phyloP scores from a whole-genome alignment of 2,888 invertebrate species.

The Cephalotes varians region DNA sequence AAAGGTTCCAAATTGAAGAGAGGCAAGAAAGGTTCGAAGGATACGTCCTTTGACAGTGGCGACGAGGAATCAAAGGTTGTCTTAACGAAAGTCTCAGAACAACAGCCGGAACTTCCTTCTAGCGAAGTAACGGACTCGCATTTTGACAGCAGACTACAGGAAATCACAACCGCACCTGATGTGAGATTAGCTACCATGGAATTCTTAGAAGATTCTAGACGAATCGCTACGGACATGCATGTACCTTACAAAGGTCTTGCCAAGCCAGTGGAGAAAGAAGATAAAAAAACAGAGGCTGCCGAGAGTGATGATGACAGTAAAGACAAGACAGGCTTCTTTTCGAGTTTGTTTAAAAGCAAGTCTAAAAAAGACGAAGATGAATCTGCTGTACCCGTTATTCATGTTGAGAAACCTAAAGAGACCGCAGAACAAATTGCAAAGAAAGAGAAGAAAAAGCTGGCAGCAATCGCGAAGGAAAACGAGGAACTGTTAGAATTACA shows the following conservation, averaged over 20 bases:
- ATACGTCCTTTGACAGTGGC: constrained; percentile 82
- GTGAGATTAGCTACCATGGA: constrained; percentile 82
- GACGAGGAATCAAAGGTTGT: constrained; percentile 79
- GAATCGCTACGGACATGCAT: constrained; percentile 86
- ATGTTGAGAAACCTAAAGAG: constrained; percentile 59
- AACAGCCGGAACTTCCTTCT: constrained; percentile 33
- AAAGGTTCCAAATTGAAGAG: constrained; percentile 82
- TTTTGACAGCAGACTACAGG: constrained; percentile 15
- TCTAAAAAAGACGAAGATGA: constrained; percentile 71
- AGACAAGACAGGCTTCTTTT: constrained; percentile 79
- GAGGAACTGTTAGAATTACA: constrained; percentile 61
- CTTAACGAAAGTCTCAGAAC: constrained; percentile 72
- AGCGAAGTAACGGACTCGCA: constrained; percentile 1
- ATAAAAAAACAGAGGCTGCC: constrained; percentile 52
- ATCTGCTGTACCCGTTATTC: constrained; percentile 31
- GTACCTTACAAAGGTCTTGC: constrained; percentile 45
- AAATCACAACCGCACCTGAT: constrained; percentile 58
- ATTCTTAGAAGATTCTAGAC: constrained; percentile 83
- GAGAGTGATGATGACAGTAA: constrained; percentile 69
- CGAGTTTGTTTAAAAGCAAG: constrained; percentile 78
- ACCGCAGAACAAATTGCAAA: constrained; percentile 61
- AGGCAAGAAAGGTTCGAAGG: constrained; percentile 81
- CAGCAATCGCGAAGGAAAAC: constrained; percentile 54
- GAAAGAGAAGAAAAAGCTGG: constrained; percentile 63
- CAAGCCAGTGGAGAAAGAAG: constrained; percentile 46